Base-by-base conservation (phyloP, 2,113 vertebrate genomes). In the Chionomys nivalis region DNA sequence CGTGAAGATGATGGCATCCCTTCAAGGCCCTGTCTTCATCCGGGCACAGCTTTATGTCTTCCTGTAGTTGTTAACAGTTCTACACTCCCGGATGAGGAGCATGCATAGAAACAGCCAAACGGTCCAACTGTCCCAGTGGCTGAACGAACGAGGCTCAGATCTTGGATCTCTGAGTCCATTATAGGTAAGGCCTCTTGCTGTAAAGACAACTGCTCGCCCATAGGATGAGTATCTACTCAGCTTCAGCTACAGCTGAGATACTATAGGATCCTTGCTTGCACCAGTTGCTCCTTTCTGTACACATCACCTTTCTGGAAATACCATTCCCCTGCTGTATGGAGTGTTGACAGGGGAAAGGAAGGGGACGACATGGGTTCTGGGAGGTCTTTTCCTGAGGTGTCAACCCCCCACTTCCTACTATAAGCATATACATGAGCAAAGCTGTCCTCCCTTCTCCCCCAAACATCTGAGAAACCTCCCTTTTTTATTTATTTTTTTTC, bases 231-330 rank as follows among this genome's bases (percentile, higher is more conserved):
- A 36, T 36, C 66, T 36, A 72, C 77, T 49, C 44, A 81, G 42
- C 81, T 65, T 49, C 21, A 3, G 13, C 23, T 26, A 7, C 3
- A 28, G 24, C 16, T 10, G 17, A 66, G 63, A 28, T 31, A 8
- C 16, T 4, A 5, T 1, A 75, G 55, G 36, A 2, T 26, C 19
- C 1, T 23, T 31, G 3, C 61, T 33, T 16, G 24, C 0, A 26
- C 12, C 44, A 4, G 0, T 2, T 10, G 5, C 7, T 36, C 14
- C 19, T 63, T 87, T 19, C 63, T 65, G 19, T 33, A 9, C 4
- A 13, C 39, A 36, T 6, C 26, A 42, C 23, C 52, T 83, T 47
- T 77, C 7, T 21, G 61, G 73, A 70, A 28, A 23, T 21, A 24
- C 75, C 82, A 44, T 42, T 72, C 52, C 12, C 70, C 14, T 58